phyloP scores from a whole-genome alignment of 2,888 invertebrate species.

The Polia nebulosa region DNA sequence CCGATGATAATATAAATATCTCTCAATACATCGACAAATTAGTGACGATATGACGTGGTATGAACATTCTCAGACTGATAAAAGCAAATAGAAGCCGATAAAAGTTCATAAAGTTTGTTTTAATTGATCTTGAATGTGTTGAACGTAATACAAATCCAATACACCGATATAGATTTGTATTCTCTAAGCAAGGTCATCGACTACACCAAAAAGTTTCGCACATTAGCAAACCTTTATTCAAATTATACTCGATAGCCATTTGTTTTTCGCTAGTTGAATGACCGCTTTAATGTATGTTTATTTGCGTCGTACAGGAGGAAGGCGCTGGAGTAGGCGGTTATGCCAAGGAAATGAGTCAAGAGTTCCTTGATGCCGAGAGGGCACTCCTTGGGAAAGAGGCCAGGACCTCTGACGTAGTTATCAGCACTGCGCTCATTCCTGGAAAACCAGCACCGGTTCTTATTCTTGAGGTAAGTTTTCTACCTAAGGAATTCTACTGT shows the following conservation, averaged over 20 bases:
- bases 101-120: constrained; percentile 18
- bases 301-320: constrained; percentile 90
- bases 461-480: constrained; percentile 92
- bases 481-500: background rate
- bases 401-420: constrained; percentile 96
- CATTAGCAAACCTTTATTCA: constrained; percentile 23
- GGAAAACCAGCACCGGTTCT: constrained; percentile 96
- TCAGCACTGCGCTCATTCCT: constrained; percentile 97
- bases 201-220: constrained; percentile 18
- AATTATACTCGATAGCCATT: constrained; percentile 7
- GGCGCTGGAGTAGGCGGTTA: constrained; percentile 92
- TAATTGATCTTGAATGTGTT: constrained; percentile 9
- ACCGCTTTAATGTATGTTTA: constrained; percentile 46
- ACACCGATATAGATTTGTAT: background rate
- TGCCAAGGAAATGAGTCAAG: constrained; percentile 96
- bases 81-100: constrained; percentile 16
- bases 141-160: constrained; percentile 20
- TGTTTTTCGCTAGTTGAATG: constrained; percentile 30
- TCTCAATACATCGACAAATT: constrained; percentile 7
- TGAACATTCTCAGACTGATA: constrained; percentile 31
- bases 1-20: constrained; percentile 17
- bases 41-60: constrained; percentile 7
- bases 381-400: constrained; percentile 96
- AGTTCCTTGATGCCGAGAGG: constrained; percentile 96
- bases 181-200: constrained; percentile 6